phyloP scores from a whole-genome alignment of 2,113 vertebrate species.

The Elachura formosa region DNA sequence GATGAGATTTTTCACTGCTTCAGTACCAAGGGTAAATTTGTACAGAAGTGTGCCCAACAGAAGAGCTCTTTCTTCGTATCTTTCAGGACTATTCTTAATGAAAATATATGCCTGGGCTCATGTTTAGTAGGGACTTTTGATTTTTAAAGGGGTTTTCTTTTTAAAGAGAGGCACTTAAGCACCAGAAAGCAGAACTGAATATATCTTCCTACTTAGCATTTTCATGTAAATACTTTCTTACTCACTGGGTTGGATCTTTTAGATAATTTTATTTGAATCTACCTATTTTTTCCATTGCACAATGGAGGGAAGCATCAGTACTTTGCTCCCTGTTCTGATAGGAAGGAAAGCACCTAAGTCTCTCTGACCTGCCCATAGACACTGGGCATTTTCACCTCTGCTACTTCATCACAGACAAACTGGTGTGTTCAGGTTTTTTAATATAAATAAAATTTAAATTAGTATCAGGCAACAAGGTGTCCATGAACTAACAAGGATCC shows the following conservation, averaged over 20 bases:
- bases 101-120: background rate
- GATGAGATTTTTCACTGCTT: background rate
- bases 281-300: background rate
- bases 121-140: background rate
- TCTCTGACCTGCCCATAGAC: background rate
- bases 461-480: background rate
- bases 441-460: background rate
- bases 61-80: background rate
- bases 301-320: background rate
- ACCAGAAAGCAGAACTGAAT: background rate
- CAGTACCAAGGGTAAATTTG: background rate
- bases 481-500: background rate
- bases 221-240: background rate
- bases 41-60: background rate
- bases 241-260: background rate
- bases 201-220: background rate
- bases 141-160: background rate
- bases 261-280: background rate
- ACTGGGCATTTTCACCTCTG: background rate
- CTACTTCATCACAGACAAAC: background rate
- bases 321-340: background rate
- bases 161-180: background rate
- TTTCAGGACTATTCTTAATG: background rate
- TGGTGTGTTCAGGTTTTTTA: background rate
- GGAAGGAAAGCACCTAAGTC: background rate